Conservation (phyloP, 1,140 invertebrate genomes). For the Panonychus citri region DNA sequence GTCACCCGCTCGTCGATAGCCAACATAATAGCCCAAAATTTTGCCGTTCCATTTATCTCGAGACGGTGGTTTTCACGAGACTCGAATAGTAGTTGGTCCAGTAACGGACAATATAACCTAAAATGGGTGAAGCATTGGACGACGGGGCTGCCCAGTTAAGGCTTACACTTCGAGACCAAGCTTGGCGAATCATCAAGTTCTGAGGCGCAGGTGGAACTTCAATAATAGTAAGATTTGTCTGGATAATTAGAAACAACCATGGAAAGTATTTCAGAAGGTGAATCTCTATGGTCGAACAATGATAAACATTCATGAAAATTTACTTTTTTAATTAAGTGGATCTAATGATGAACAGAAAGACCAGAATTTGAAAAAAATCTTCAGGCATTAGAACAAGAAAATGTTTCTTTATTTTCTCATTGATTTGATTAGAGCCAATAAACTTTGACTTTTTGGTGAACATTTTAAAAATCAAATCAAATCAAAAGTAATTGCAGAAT, state of each 20-base stretch:
- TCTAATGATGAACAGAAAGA: conserved; percentile 44
- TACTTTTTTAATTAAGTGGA: conserved; percentile 30
- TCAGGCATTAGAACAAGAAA: conserved; percentile 64
- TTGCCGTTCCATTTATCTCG: conserved; percentile 77
- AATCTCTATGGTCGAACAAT: conserved; percentile 32
- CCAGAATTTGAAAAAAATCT: conserved; percentile 64
- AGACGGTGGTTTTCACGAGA: conserved; percentile 76
- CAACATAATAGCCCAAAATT: conserved; percentile 55
- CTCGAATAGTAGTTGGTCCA: conserved; percentile 74
- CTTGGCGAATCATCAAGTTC: conserved; percentile 68
- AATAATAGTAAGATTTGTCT: conserved; percentile 54
- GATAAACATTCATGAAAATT: too few relatives aligned
- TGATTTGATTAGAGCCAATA: neutral
- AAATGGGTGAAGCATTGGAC: conserved; percentile 77
- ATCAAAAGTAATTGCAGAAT: too few relatives aligned
- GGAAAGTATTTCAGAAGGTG: conserved; percentile 40
- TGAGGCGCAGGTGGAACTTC: conserved; percentile 81
- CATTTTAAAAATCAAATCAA: neutral
- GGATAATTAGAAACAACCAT: conserved; percentile 52
- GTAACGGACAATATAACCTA: conserved; percentile 64
- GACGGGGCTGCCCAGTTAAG: conserved; percentile 78
- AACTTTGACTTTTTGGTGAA: neutral
- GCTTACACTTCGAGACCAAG: conserved; percentile 67
- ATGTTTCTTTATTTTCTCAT: conserved; percentile 23
- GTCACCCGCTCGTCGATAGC: conserved; percentile 39